Evolutionary conservation across 2,888 invertebrate genomes (phyloP), one percentile per base, ranked within the genome.

Genomic region (Phortica magna): DNA sequence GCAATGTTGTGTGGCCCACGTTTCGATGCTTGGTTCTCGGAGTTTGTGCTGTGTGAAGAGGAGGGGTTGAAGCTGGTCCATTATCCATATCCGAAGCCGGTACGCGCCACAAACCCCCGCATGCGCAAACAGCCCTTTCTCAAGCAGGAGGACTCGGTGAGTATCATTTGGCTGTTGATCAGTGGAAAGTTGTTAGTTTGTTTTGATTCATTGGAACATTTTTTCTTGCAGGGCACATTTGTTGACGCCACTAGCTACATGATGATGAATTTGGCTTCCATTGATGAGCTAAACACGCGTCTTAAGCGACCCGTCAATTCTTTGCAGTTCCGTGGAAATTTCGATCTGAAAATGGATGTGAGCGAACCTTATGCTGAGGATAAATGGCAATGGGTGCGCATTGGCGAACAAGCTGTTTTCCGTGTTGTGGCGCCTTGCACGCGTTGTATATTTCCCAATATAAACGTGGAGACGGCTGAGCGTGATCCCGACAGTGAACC

Each of bases 1-100:
- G 95, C 95, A 0, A 93, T 94, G 82, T 95, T 96, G 86, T 97
- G 96, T 88, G 97, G 97, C 0, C 94, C 94, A 77, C 94, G 94
- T 80, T 94, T 94, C 12, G 94, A 95, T 19, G 93, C 94, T 74
- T 97, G 97, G 97, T 93, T 97, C 84, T 94, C 95, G 0, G 93
- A 92, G 67, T 88, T 39, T 22, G 84, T 91, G 70, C 73, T 89
- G 3, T 92, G 92, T 73, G 91, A 93, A 68, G 91, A 93, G 10
- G 87, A 84, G 0, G 94, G 93, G 5, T 91, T 94, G 64, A 93
- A 94, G 70, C 90, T 95, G 72, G 94, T 94, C 2, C 94, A 94
- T 86, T 95, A 95, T 88, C 94, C 95, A 1, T 89, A 93, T 81
- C 88, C 91, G 1, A 83, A 88, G 59, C 91, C 93, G 39, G 81